A percentile compares a stretch with the other conserved stretches of the same genome.
Evolutionary conservation across 2,113 vertebrate species (phyloP).

Genomic region (Phyllostomus discolor): DNA sequence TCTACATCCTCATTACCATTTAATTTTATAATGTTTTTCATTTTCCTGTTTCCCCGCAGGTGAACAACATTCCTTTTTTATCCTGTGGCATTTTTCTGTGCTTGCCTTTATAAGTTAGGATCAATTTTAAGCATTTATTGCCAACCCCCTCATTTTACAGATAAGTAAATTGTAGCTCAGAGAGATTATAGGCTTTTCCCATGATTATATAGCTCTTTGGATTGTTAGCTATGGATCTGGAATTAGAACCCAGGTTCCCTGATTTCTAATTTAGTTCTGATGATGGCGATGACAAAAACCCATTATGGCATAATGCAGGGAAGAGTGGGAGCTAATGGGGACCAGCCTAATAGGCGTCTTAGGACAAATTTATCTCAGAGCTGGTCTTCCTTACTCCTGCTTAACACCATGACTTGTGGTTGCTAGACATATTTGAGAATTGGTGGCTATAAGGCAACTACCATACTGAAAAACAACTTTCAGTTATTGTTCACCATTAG

Average conservation of each 20-base stretch:
- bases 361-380: background rate
- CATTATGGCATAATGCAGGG: background rate
- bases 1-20: background rate
- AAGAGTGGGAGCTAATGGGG: background rate
- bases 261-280: background rate
- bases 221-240: conserved; percentile 6
- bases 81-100: background rate
- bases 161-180: conserved; percentile 38
- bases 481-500: background rate
- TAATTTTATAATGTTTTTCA: background rate
- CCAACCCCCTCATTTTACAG: conserved; percentile 39
- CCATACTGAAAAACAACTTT: background rate
- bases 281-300: background rate
- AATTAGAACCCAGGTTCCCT: conserved; percentile 32
- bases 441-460: background rate
- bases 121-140: conserved; percentile 28
- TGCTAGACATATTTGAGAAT: background rate
- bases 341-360: background rate
- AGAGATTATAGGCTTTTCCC: conserved; percentile 27
- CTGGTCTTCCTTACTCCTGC: background rate
- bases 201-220: conserved; percentile 33
- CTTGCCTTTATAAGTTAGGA: conserved; percentile 25
- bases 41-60: background rate
- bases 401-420: background rate
- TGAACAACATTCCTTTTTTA: background rate